phyloP scores from a whole-genome alignment of 2,888 invertebrate species.

The Glyphotaelius pellucidus region DNA sequence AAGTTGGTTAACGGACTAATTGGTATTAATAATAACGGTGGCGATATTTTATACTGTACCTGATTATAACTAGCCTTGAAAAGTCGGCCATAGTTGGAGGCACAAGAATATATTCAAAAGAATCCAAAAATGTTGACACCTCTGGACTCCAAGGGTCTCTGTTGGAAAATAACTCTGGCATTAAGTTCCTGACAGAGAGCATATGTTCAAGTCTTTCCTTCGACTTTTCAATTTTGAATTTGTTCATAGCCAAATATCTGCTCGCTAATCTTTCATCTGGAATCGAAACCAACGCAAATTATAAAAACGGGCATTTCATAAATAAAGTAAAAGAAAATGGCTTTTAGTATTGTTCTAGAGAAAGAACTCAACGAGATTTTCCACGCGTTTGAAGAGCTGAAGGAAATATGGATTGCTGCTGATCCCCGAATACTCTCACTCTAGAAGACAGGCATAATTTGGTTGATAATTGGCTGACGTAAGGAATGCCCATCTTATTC shows the following conservation, averaged over 20 bases:
- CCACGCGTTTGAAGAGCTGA: too few relatives aligned
- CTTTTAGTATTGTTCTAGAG: too few relatives aligned
- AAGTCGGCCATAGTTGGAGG: background rate
- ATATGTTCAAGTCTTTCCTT: constrained; percentile 21
- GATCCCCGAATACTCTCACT: too few relatives aligned
- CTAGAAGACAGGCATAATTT: too few relatives aligned
- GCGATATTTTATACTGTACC: background rate
- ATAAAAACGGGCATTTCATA: background rate
- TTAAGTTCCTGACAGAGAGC: background rate
- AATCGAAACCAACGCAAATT: background rate
- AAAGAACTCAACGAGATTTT: too few relatives aligned
- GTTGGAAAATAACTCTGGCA: constrained; percentile 39
- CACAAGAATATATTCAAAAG: background rate
- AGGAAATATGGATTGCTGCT: too few relatives aligned
- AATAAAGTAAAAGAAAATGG: too few relatives aligned
- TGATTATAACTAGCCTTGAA: background rate
- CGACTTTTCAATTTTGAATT: background rate
- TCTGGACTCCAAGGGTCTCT: constrained; percentile 31
- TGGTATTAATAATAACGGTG: too few relatives aligned
- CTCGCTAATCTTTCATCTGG: background rate
- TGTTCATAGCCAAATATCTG: background rate
- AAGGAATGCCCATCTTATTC: too few relatives aligned
- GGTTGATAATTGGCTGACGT: too few relatives aligned
- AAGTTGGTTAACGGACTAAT: too few relatives aligned
- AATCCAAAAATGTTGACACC: constrained; percentile 16